These are phyloP conservation scores for Anolis carolinensis DNA, from an alignment of 2,113 vertebrate genomes.

Conservation along the genomic window DNA sequence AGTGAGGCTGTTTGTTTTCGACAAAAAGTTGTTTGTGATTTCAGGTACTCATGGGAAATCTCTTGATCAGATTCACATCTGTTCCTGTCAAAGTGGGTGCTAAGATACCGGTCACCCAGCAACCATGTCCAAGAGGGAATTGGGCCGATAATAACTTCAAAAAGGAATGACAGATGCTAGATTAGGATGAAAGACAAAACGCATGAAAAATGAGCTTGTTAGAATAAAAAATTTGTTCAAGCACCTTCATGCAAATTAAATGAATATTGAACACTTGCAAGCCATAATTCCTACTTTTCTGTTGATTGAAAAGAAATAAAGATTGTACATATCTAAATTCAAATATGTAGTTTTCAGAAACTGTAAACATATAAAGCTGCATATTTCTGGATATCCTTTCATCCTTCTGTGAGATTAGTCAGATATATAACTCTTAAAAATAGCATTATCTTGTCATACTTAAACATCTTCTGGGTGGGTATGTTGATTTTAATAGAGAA, in stretches of 20 bases:
- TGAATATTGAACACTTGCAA: conserved; percentile 85
- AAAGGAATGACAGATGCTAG: conserved; percentile 99
- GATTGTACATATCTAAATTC: conserved; percentile 63
- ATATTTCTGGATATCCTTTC: conserved; percentile 75
- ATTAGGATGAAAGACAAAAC: conserved; percentile 96
- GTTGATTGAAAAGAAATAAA: conserved; percentile 81
- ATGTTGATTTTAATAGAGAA: conserved; percentile 68
- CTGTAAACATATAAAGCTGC: conserved; percentile 84
- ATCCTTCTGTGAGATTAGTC: conserved; percentile 86
- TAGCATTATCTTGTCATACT: conserved; percentile 77
- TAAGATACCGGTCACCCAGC: conserved; percentile 99
- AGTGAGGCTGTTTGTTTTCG: conserved; percentile 97
- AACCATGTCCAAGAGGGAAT: conserved; percentile 99
- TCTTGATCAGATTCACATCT: conserved; percentile 99
- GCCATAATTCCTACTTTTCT: conserved; percentile 82
- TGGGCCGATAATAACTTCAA: conserved; percentile 99
- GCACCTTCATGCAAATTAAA: conserved; percentile 97
- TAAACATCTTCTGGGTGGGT: conserved; percentile 68
- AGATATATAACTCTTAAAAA: conserved; percentile 87
- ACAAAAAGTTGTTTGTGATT: conserved; percentile 98
- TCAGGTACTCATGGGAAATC: conserved; percentile 99
- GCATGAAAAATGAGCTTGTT: conserved; percentile 96
- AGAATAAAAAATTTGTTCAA: conserved; percentile 97
- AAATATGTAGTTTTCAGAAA: conserved; percentile 70
- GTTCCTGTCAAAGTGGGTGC: conserved; percentile 99